Conservation (phyloP, 2,888 invertebrate species). For the Nomada flava region DNA sequence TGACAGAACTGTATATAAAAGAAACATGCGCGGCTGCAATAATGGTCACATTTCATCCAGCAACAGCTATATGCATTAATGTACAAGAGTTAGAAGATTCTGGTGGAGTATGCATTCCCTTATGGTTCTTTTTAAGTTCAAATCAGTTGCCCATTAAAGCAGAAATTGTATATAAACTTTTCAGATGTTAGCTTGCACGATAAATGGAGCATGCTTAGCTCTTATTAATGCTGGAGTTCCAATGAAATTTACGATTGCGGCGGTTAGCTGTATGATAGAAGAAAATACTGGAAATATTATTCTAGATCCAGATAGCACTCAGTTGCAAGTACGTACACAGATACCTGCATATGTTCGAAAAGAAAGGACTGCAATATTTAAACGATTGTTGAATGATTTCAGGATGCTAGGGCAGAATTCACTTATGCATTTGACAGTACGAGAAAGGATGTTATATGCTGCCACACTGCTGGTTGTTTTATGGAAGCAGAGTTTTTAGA, state of each 20-base stretch:
- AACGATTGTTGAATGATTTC: constrained; percentile 66
- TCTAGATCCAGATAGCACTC: constrained; percentile 87
- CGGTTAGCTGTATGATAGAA: constrained; percentile 90
- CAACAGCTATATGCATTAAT: constrained; percentile 91
- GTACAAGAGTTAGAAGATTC: constrained; percentile 95
- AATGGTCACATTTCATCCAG: constrained; percentile 90
- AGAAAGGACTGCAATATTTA: not conserved
- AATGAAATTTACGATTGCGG: constrained; percentile 93
- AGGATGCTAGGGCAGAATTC: constrained; percentile 87
- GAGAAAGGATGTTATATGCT: constrained; percentile 86
- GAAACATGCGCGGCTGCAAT: constrained; percentile 92
- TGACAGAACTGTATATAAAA: constrained; percentile 90
- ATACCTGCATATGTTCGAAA: constrained; percentile 7
- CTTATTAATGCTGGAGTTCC: constrained; percentile 93
- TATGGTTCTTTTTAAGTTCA: not conserved
- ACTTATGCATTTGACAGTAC: constrained; percentile 91
- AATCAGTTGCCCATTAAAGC: not conserved
- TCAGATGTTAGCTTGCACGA: constrained; percentile 91
- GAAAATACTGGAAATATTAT: constrained; percentile 86
- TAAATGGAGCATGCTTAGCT: constrained; percentile 94
- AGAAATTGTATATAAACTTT: constrained; percentile 67
- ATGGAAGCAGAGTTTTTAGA: constrained; percentile 88
- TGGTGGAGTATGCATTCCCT: constrained; percentile 88
- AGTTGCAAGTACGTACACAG: constrained; percentile 82
- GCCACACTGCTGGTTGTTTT: constrained; percentile 90